Base-by-base conservation (phyloP, 2,113 vertebrate species). In the Neolamprologus variostigma region DNA sequence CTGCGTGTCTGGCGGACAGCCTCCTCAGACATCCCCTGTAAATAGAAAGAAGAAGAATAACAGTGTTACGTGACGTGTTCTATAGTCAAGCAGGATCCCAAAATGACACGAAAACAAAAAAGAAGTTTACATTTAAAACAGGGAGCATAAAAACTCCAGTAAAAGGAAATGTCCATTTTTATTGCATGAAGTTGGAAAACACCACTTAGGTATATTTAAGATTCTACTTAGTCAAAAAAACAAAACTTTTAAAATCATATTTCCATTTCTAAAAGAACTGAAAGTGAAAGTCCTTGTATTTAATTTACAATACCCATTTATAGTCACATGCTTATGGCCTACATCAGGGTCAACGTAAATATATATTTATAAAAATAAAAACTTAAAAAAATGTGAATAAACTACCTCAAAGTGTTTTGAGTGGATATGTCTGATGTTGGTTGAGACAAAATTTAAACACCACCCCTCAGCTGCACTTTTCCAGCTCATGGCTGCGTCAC, bases 1-100 rank as follows among this genome's bases (percentile, higher is more conserved):
- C 98, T 99, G 19, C 98, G 97, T 19, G 98, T 99, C 96, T 95
- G 96, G 90, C 98, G 96, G 94, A 97, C 98, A 79, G 96, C 96
- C 91, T 98, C 98, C 91, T 99, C 98, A 45, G 97, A 98, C 98
- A 99, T 99, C 91, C 94, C 95, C 94, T 95, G 68, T 7, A 80
- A 53, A 91, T 6, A 80, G 12, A 73, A 12, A 17, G 4, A 45
- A 81, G 35, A 89, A 13, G 80, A 80, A 61, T 10, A 45, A 50
- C 71, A 51, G 42, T 26, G 66, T 82, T 31, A 55, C 3, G 2
- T 81, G 8, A 19, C 1, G 51, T 47, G 4, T 26, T 61, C 3
- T 16, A 86, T 33, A 82, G 54, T 81, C 6, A 55, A 45, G 55
- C 33, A 50, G 47, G 50, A 51, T 51, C 42, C 6, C 9, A 76